Evolutionary conservation across 1,140 invertebrate species (phyloP).

Genomic region (Listronotus oregonensis): DNA sequence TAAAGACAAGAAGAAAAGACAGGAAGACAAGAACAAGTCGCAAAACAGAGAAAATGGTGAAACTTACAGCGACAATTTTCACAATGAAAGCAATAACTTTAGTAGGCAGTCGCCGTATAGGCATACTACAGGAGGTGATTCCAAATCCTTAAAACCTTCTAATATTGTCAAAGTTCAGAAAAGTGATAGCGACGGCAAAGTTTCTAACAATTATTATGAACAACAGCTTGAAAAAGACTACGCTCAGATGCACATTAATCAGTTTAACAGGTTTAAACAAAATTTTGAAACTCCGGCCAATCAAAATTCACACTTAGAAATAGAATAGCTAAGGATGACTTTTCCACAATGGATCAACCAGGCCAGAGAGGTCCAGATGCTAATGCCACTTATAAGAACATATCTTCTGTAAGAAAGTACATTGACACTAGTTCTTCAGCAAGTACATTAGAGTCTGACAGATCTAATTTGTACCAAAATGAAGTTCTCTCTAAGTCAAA

Average conservation of each 20-base stretch:
- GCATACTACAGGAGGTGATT: slow-evolving; percentile 40
- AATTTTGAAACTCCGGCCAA: slow-evolving; percentile 35
- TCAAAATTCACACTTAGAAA: slow-evolving; percentile 2
- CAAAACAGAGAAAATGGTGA: slow-evolving; percentile 40
- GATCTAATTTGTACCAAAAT: slow-evolving; percentile 41
- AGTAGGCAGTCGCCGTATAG: slow-evolving; percentile 42
- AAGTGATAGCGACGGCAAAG: slow-evolving; percentile 18
- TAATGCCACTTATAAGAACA: slow-evolving; percentile 40
- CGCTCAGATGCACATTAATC: slow-evolving; percentile 45
- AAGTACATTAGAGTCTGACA: slow-evolving; percentile 48
- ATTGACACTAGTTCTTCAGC: slow-evolving; percentile 53
- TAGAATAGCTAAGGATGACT: slow-evolving; percentile 23
- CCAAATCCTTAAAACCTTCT: not conserved
- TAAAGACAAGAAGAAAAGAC: slow-evolving; percentile 51
- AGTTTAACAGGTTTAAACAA: slow-evolving; percentile 44
- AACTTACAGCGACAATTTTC: slow-evolving; percentile 45
- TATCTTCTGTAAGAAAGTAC: slow-evolving; percentile 43
- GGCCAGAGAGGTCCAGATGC: slow-evolving; percentile 19
- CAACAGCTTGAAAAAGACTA: slow-evolving; percentile 43
- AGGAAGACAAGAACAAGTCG: slow-evolving; percentile 38
- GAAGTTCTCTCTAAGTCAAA: slow-evolving; percentile 9
- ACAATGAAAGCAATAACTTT: slow-evolving; percentile 49
- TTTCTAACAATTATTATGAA: slow-evolving; percentile 5
- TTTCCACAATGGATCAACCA: slow-evolving; percentile 43
- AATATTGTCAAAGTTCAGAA: slow-evolving; percentile 17